These are phyloP conservation scores for Hymenopus coronatus DNA, from an alignment of 2,888 invertebrate genomes.

Conservation along the genomic window DNA sequence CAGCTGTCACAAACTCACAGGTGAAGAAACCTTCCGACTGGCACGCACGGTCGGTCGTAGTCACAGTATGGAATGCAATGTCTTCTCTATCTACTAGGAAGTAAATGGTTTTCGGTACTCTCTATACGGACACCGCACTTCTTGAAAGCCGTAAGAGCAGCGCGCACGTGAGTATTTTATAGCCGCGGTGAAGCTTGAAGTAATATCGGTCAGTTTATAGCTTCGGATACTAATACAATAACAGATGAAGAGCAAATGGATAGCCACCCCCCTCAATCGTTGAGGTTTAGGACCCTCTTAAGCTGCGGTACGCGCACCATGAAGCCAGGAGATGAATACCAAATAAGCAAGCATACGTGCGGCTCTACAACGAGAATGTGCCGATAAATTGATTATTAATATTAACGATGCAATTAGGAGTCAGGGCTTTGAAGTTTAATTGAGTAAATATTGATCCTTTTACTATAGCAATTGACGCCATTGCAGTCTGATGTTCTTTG, in stretches of 20 bases:
- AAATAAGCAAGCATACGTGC: not conserved
- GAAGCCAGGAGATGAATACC: not conserved
- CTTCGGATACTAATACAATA: not conserved
- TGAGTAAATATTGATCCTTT: constrained; percentile 10
- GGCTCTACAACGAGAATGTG: not conserved
- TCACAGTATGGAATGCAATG: too few relatives aligned
- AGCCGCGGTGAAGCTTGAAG: too few relatives aligned
- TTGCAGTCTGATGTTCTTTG: not conserved
- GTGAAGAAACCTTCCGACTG: too few relatives aligned
- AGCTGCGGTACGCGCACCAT: not conserved
- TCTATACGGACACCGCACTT: too few relatives aligned
- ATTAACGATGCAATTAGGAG: constrained; percentile 9
- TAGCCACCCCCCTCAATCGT: not conserved
- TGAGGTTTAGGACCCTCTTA: not conserved
- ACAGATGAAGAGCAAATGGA: not conserved
- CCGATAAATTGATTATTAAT: not conserved
- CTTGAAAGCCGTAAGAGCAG: too few relatives aligned
- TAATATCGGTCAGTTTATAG: too few relatives aligned
- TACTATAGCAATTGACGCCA: not conserved
- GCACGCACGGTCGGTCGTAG: rapidly evolving
- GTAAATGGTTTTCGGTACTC: too few relatives aligned
- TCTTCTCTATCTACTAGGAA: too few relatives aligned
- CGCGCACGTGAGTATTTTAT: too few relatives aligned
- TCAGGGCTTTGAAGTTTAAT: constrained; percentile 1
- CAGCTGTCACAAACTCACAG: too few relatives aligned